These are phyloP conservation scores for Nebria ingens DNA, from an alignment of 1,140 invertebrate species.

Conservation along the genomic window DNA sequence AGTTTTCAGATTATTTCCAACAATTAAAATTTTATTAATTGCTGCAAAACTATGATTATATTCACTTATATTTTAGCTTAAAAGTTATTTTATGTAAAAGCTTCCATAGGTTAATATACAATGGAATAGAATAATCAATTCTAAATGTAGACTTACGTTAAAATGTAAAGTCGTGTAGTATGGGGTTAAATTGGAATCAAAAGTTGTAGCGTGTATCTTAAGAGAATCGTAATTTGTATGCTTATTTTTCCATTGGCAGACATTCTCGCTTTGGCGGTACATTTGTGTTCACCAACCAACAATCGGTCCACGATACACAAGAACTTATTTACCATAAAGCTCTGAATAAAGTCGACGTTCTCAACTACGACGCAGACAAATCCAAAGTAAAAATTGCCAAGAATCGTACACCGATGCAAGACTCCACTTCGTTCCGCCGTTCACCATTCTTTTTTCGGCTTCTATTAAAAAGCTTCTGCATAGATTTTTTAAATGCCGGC, in stretches of 20 bases:
- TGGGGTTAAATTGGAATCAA: no score
- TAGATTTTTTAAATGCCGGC: slow-evolving; percentile 80
- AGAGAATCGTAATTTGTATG: no score
- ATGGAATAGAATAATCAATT: no score
- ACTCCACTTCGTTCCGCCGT: slow-evolving; percentile 45
- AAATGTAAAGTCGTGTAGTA: no score
- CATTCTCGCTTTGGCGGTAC: slow-evolving; percentile 91
- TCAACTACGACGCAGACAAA: slow-evolving; percentile 72
- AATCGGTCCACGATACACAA: slow-evolving; percentile 78
- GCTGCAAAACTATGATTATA: no score
- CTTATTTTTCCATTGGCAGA: slow-evolving; percentile 37
- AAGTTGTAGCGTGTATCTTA: no score
- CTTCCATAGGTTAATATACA: no score
- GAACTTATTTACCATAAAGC: slow-evolving; percentile 84
- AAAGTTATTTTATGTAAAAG: no score
- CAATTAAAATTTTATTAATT: no score
- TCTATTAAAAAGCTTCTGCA: slow-evolving; percentile 88
- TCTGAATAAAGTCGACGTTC: slow-evolving; percentile 56
- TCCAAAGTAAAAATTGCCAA: slow-evolving; percentile 51
- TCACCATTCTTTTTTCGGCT: slow-evolving; percentile 74
- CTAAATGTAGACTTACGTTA: no score
- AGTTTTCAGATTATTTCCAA: no score
- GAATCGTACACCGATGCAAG: slow-evolving; percentile 50
- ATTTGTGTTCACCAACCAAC: slow-evolving; percentile 84
- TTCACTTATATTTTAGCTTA: no score